Conservation (phyloP, 2,888 invertebrate species). For the Esperia sulphurella region DNA sequence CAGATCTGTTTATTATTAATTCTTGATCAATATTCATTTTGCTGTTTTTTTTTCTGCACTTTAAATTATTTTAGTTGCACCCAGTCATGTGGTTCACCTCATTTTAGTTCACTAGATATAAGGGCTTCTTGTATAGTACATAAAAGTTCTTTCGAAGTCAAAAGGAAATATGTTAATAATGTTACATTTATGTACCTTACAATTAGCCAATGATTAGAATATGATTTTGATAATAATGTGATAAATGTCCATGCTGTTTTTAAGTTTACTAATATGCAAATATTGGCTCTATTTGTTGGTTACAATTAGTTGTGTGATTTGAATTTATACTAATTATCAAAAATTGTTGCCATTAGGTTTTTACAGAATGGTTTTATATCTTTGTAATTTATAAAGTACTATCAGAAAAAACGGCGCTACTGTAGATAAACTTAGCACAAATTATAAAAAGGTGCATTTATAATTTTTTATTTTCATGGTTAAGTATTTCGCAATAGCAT, state of each 20-base stretch:
- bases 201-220: slow-evolving; percentile 2
- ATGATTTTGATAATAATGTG: slow-evolving; percentile 4
- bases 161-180: not conserved
- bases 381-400: not conserved
- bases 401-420: not conserved
- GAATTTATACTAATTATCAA: no score
- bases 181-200: slow-evolving; percentile 8
- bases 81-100: slow-evolving; percentile 2
- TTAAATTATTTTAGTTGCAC: no score
- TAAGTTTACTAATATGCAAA: not conserved
- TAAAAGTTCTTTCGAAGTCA: not conserved
- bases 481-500: not conserved
- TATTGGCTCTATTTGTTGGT: not conserved
- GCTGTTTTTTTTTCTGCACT: no score
- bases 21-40: no score
- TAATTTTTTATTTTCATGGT: no score
- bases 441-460: no score
- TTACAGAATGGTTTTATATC: no score
- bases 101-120: slow-evolving; percentile 4
- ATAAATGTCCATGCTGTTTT: slow-evolving; percentile 10
- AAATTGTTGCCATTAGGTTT: no score
- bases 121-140: slow-evolving; percentile 12
- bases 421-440: no score
- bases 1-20: no score
- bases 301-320: not conserved